Base-by-base conservation (phyloP, 2,113 vertebrate genomes). In the Centrocercus urophasianus region DNA sequence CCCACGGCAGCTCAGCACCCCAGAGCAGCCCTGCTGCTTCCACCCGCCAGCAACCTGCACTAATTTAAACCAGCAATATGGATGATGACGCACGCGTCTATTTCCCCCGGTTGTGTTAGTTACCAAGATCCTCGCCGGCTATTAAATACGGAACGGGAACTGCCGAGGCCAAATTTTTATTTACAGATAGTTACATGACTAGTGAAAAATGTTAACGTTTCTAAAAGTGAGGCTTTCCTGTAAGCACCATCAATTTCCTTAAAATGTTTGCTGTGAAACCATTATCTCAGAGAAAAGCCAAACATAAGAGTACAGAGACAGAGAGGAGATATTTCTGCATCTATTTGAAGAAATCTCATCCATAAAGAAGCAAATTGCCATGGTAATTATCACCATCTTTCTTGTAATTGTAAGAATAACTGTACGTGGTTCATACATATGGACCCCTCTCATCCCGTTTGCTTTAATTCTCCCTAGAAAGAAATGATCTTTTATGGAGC, bases 331-430 rank as follows among this genome's bases (percentile, higher is more conserved):
- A 96, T 95, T 89, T 95, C 95, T 93, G 93, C 94, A 90, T 95
- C 88, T 95, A 75, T 96, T 96, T 97, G 90, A 91, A 96, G 94
- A 93, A 87, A 83, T 72, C 88, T 97, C 89, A 97, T 96, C 93
- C 89, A 97, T 93, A 96, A 96, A 97, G 95, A 43, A 97, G 92
- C 93, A 95, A 96, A 97, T 95, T 96, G 91, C 89, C 96, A 96
- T 93, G 95, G 84, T 95, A 96, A 97, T 97, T 90, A 95, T 91
- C 93, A 18, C 94, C 75, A 7, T 94, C 89, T 93, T 81, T 54
- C 95, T 88, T 24, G 93, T 72, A 93, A 85, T 63, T n/a, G 93
- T 94, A 66, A 83, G 95, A 94, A 93, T 93, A 94, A 90, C 93
- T 93, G 65, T 84, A 43, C 59, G 16, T 5, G 74, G 92, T 54